Base-by-base conservation (phyloP, 2,113 vertebrate species). In the Hippolais icterina region DNA sequence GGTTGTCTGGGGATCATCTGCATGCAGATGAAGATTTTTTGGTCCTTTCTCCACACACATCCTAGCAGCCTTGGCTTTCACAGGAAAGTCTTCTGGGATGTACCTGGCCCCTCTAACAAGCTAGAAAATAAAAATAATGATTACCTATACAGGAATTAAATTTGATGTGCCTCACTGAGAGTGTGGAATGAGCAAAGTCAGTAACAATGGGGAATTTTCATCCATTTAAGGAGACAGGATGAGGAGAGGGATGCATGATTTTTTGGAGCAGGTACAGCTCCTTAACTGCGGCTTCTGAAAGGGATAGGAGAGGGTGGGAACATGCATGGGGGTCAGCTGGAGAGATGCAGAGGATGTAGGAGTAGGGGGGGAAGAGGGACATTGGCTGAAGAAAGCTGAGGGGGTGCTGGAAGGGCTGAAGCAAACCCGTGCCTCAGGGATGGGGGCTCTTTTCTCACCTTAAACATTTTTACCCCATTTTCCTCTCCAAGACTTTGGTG, bases 361-460 rank as follows among this genome's bases (percentile, higher is more conserved):
- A 78, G 24, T 0, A 18, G 1, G 8, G 5, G 5, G 10, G 11
- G 3, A 5, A 29, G 54, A 70, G 13, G 12, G 5, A 31, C 52
- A n/a, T 15, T 2, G 9, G 5, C 66, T 76, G 53, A 18, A 76
- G 15, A 56, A 47, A 29, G 11, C 24, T 44, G 46, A 69, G 44
- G 52, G 57, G 53, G 49, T 6, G 39, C 44, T 29, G 25, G 47
- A 76, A n/a, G 18, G n/a, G 42, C n/a, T 79, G n/a, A 76, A 85
- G 33, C 44, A 72, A 66, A 37, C 28, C 21, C 21, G 1, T 5
- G 9, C 49, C 17, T 46, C 39, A 9, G 39, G 28, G 9, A 25
- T 28, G 20, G n/a, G 10, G 7, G 33, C 14, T 76, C 33, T 64
- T 44, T 10, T 52, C 46, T 79, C 28, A 76, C 25, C 27, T 23